phyloP scores from a whole-genome alignment of 2,888 invertebrate species.

The Euphydryas editha region DNA sequence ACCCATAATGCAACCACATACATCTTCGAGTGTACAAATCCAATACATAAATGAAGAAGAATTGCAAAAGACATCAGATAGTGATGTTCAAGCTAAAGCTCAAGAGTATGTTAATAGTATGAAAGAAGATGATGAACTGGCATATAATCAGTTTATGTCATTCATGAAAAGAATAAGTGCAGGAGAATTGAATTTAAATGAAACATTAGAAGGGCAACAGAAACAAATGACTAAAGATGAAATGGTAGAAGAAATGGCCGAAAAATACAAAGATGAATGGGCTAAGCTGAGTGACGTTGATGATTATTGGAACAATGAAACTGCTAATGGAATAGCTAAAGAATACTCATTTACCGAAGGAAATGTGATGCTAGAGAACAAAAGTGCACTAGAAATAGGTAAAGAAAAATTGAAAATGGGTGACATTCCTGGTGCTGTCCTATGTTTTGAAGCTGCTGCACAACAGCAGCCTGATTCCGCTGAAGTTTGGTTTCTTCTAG shows the following conservation, averaged over 20 bases:
- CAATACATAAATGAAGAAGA: slow-evolving; percentile 72
- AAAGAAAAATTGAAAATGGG: slow-evolving; percentile 92
- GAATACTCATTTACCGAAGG: slow-evolving; percentile 92
- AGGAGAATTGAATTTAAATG: slow-evolving; percentile 84
- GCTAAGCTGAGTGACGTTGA: slow-evolving; percentile 87
- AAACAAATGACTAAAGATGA: slow-evolving; percentile 69
- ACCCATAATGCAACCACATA: slow-evolving; percentile 51
- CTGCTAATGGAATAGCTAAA: slow-evolving; percentile 77
- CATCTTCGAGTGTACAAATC: slow-evolving; percentile 63
- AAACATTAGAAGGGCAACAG: slow-evolving; percentile 67
- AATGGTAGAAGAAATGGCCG: slow-evolving; percentile 78
- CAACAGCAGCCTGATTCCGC: slow-evolving; percentile 90
- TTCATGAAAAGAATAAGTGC: slow-evolving; percentile 91
- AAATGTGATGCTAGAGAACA: slow-evolving; percentile 91
- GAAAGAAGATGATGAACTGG: slow-evolving; percentile 86
- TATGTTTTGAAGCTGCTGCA: slow-evolving; percentile 98
- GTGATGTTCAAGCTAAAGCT: slow-evolving; percentile 79
- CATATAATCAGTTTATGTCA: slow-evolving; percentile 92
- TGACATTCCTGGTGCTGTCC: slow-evolving; percentile 96
- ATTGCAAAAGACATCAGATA: slow-evolving; percentile 54
- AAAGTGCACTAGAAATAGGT: slow-evolving; percentile 93
- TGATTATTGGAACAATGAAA: slow-evolving; percentile 87
- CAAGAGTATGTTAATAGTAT: slow-evolving; percentile 83
- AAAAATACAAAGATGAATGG: slow-evolving; percentile 90
- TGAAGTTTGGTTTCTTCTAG: slow-evolving; percentile 94